A percentile compares a stretch with the other conserved stretches of the same genome.
Conservation (phyloP, 2,888 invertebrate genomes). For the Glyphotaelius pellucidus region DNA sequence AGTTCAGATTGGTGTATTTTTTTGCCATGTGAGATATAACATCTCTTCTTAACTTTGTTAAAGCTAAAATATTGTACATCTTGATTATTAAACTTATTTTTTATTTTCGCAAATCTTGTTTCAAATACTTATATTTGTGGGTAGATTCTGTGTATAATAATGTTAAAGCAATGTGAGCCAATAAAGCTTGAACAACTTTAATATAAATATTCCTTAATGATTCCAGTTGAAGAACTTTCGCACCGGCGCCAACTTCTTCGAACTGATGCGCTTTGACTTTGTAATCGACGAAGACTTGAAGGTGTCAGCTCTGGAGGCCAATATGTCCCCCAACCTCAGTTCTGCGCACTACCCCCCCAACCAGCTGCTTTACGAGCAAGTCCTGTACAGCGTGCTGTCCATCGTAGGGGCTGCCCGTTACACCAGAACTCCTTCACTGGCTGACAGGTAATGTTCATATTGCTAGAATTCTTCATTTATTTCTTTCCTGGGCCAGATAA, state of each 20-base stretch:
- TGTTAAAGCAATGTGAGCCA: no score
- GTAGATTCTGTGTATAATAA: no score
- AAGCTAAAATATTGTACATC: no score
- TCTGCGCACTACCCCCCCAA: slow-evolving; percentile 96
- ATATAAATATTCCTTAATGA: slow-evolving; percentile 26
- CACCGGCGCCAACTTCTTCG: slow-evolving; percentile 88
- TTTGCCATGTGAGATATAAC: no score
- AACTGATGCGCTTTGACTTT: slow-evolving; percentile 96
- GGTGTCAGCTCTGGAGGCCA: slow-evolving; percentile 95
- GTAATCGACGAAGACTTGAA: slow-evolving; percentile 91
- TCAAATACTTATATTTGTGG: no score
- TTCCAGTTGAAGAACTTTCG: slow-evolving; percentile 74
- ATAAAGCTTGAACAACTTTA: slow-evolving; percentile 69
- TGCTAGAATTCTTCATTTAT: slow-evolving; percentile 9
- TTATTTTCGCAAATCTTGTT: no score
- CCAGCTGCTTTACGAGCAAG: slow-evolving; percentile 92
- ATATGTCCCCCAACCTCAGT: slow-evolving; percentile 98
- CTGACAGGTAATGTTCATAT: slow-evolving; percentile 70
- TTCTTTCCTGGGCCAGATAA: neutral
- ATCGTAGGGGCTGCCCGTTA: slow-evolving; percentile 85
- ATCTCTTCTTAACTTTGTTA: no score
- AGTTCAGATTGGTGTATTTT: no score
- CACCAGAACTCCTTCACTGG: slow-evolving; percentile 72
- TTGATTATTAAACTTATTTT: no score
- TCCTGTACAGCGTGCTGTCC: slow-evolving; percentile 89